These are phyloP conservation scores for Acromyrmex charruanus DNA, from an alignment of 1,140 invertebrate genomes.

Conservation along the genomic window DNA sequence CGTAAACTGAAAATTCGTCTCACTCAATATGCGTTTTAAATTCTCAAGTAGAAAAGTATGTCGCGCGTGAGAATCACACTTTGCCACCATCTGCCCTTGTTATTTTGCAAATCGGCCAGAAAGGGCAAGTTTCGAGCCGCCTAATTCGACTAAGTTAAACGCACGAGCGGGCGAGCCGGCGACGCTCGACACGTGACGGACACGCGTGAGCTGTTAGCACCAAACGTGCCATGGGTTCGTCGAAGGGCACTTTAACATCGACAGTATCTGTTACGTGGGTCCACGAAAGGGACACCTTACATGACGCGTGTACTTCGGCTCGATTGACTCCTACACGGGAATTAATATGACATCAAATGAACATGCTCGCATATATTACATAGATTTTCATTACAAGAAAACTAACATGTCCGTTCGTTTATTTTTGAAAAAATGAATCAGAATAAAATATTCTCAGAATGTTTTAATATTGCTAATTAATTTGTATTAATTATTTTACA, in stretches of 20 bases:
- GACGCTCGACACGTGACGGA: conserved; percentile 74
- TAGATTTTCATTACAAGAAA: neutral
- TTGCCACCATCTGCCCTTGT: conserved; percentile 67
- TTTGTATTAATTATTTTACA: conserved; percentile 3
- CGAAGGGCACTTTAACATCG: conserved; percentile 46
- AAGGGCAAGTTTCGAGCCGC: conserved; percentile 63
- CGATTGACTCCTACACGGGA: conserved; percentile 15
- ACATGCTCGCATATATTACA: neutral
- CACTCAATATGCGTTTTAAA: neutral
- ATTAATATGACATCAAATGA: conserved; percentile 35
- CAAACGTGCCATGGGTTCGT: conserved; percentile 1
- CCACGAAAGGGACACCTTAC: conserved; percentile 68
- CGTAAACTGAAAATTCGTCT: conserved; percentile 36
- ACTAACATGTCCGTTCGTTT: neutral
- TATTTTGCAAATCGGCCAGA: conserved; percentile 67
- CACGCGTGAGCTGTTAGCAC: conserved; percentile 79
- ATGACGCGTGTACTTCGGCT: conserved; percentile 35
- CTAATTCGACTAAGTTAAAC: conserved; percentile 76
- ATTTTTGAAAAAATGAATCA: neutral
- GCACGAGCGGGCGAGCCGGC: conserved; percentile 61
- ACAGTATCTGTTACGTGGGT: conserved; percentile 34
- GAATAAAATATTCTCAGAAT: neutral
- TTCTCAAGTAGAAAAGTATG: conserved; percentile 54
- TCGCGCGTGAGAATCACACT: conserved; percentile 48
- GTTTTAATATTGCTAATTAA: conserved; percentile 6